Evolutionary conservation across 30 jellyfish, hydroid and myxozoan genomes (phyloP).

Genomic region (Rhopilema esculentum): DNA sequence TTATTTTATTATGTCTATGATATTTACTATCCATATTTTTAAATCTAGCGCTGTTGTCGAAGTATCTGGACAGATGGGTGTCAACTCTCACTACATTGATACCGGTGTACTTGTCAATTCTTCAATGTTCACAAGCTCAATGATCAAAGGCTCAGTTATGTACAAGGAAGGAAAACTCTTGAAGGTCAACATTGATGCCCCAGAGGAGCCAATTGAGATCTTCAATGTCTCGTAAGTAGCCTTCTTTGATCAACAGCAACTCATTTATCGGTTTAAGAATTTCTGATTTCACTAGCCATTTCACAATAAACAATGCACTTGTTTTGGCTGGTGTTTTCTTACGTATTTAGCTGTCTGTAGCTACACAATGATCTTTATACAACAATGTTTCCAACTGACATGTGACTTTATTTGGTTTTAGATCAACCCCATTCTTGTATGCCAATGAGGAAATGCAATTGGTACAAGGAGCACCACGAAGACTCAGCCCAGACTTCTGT

Average conservation of each 20-base stretch:
- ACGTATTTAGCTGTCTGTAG: background rate
- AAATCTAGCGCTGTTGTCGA: constrained; percentile 94
- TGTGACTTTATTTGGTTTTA: too few relatives aligned
- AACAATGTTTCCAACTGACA: too few relatives aligned
- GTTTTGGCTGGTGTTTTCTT: background rate
- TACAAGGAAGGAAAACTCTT: constrained; percentile 90
- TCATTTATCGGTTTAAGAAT: background rate
- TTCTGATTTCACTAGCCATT: too few relatives aligned
- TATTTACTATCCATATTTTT: background rate
- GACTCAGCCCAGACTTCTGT: constrained; percentile 89
- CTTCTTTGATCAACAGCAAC: background rate
- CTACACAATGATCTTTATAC: too few relatives aligned
- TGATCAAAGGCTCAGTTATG: constrained; percentile 79
- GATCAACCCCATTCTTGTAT: constrained; percentile 93
- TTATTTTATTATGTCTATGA: too few relatives aligned
- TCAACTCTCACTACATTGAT: constrained; percentile 81
- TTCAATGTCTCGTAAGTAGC: constrained; percentile 95
- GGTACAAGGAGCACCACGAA: constrained; percentile 86
- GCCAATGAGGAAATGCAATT: constrained; percentile 78
- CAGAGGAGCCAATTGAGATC: constrained; percentile 93
- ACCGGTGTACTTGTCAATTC: constrained; percentile 95
- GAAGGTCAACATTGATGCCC: constrained; percentile 94
- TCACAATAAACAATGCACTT: background rate
- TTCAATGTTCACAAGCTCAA: constrained; percentile 89
- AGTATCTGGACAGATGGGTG: constrained; percentile 96